Evolutionary conservation across 2,888 invertebrate species (phyloP), one percentile per base, ranked within the genome.

Genomic region (Cylloceria caligata): DNA sequence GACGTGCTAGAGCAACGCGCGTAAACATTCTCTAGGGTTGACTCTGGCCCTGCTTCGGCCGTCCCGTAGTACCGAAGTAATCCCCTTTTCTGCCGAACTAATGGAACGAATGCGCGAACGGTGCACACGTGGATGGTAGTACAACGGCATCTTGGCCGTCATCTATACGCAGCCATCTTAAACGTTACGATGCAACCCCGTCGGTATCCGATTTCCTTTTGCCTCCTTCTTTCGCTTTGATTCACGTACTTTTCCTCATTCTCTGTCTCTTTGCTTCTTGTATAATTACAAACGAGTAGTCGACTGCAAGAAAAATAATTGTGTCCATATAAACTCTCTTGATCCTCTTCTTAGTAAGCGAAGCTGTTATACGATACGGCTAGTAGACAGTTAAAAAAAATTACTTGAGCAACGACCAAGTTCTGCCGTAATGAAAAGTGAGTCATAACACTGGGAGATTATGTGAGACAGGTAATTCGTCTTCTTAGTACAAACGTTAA

Each of bases 71-170:
- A 77, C 68, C 77, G 36, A 69, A 73, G 77, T 81, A 81, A 81
- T 81, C 73, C 77, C 73, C 77, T 77, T 69, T 72, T 45, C 69
- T 36, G 42, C 55, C 36, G 73, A 68, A 64, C 68, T 77, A 81
- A 77, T 77, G 81, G 77, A 77, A 81, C 69, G 65, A 76, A 81
- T 60, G 73, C 73, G 52, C 49, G 76, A 27, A 64, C 42, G 11
- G 36, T 42, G 52, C 57, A 52, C 74, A 27, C 64, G 39, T 24
- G 27, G 52, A 72, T 30, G n/a, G n/a, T n/a, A 16, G 36, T 36
- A 42, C 42, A 39, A 19, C 19, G 65, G 65, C 52, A 57, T 36
- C 64, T 52, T 67, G 65, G 60, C 57, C 34, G 4, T 19, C 11
- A 45, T 55, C 19, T 27, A 49, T 5, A 36, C 30, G 52, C n/a